Conservation (phyloP, 2,113 vertebrate species). For the Rostratula benghalensis region DNA sequence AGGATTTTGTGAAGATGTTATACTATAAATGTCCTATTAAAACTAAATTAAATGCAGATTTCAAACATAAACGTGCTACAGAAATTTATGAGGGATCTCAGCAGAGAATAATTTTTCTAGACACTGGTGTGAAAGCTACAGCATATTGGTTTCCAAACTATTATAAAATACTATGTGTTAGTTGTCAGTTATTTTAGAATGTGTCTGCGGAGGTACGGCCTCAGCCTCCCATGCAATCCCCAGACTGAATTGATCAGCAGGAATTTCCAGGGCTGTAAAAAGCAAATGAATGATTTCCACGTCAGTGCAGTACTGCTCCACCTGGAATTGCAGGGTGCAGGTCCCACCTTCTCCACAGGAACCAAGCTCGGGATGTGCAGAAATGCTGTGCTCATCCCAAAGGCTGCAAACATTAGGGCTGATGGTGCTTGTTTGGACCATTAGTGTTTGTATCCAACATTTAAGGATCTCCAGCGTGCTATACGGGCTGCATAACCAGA, state of each 20-base stretch:
- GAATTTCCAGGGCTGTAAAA: neutral
- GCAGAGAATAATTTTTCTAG: constrained; percentile 13
- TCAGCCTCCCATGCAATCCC: neutral
- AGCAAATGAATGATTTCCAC: neutral
- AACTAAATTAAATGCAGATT: constrained; percentile 61
- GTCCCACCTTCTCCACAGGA: neutral
- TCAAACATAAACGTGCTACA: constrained; percentile 22
- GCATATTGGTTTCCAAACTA: constrained; percentile 9
- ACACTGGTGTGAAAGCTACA: neutral
- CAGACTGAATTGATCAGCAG: neutral
- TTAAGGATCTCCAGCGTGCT: neutral
- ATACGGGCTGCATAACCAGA: neutral
- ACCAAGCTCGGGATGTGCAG: neutral
- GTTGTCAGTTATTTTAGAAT: neutral
- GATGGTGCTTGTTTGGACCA: neutral
- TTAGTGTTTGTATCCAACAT: neutral
- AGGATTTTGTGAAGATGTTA: neutral
- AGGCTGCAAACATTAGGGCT: too few relatives aligned
- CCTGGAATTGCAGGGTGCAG: accelerated
- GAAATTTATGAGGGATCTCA: constrained; percentile 55
- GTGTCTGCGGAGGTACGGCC: neutral
- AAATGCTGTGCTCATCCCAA: neutral
- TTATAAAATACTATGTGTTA: constrained; percentile 15
- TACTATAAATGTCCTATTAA: constrained; percentile 56
- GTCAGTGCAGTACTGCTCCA: neutral